phyloP scores from a whole-genome alignment of 2,797 vertebrate species.

The Ptychadena robeensis region DNA sequence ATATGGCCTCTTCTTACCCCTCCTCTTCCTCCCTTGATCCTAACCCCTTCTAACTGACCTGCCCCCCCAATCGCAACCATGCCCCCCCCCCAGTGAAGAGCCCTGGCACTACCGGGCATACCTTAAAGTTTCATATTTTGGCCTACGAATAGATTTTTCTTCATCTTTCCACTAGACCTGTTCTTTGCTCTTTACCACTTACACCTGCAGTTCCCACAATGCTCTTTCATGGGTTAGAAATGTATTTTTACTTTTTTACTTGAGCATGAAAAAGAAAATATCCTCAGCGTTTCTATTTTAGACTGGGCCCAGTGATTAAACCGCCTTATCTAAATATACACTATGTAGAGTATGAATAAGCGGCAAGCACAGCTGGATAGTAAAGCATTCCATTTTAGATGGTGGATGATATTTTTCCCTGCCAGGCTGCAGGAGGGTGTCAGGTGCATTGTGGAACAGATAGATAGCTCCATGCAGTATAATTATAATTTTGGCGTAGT shows the following conservation, averaged over 20 bases:
- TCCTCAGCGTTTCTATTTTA: conserved; percentile 22
- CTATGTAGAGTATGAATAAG: conserved; percentile 20
- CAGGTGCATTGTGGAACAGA: conserved; percentile 54
- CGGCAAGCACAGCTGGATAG: conserved; percentile 49
- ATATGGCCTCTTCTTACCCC: no score
- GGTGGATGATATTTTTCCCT: conserved; percentile 28
- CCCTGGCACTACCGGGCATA: no score
- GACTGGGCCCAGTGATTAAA: conserved; percentile 35
- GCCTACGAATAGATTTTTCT: not conserved
- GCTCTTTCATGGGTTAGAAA: not conserved
- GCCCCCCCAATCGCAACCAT: no score
- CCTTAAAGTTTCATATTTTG: not conserved
- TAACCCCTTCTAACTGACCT: no score
- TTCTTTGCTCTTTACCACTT: not conserved
- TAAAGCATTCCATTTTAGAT: conserved; percentile 46
- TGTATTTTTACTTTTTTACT: conserved; percentile 11
- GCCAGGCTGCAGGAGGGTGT: conserved; percentile 50
- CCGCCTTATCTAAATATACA: conserved; percentile 41
- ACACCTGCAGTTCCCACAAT: not conserved
- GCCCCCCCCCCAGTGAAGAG: no score
- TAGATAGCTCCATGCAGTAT: conserved; percentile 50
- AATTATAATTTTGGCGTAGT: conserved; percentile 52
- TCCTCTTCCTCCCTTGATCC: no score
- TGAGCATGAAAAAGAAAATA: conserved; percentile 12
- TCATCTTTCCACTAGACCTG: not conserved